Conservation (phyloP, 2,888 invertebrate genomes). For the Cephus spinipes region DNA sequence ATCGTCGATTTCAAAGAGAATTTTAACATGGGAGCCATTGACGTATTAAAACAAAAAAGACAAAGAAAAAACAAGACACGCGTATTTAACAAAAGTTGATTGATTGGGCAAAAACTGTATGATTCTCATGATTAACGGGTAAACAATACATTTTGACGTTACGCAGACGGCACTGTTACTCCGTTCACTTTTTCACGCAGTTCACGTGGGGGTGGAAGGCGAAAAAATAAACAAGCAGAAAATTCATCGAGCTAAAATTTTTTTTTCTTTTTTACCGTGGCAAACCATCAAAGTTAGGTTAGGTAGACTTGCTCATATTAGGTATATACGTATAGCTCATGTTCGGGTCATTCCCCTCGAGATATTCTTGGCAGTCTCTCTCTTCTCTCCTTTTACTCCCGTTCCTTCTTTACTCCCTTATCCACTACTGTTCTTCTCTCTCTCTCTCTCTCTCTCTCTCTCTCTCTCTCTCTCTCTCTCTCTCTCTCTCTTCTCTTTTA, state of each 20-base stretch:
- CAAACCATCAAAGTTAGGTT: not conserved
- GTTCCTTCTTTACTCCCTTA: slow-evolving; percentile 10
- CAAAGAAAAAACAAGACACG: not conserved
- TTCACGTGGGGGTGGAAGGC: no score
- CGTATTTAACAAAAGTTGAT: not conserved
- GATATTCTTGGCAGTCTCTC: slow-evolving; percentile 57
- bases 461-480: not conserved
- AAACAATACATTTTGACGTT: not conserved
- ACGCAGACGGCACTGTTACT: no score
- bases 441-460: no score
- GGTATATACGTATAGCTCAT: slow-evolving; percentile 37
- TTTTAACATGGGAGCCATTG: not conserved
- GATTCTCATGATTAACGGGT: not conserved
- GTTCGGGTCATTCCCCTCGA: slow-evolving; percentile 57
- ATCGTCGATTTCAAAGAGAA: not conserved
- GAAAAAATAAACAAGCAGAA: not conserved
- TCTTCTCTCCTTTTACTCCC: slow-evolving; percentile 32
- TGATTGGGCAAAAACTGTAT: not conserved
- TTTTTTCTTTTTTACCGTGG: not conserved
- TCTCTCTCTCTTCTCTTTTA: slow-evolving; percentile 4
- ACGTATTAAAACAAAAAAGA: no score
- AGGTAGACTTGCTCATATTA: not conserved
- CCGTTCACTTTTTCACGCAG: not conserved
- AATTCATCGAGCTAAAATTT: not conserved
- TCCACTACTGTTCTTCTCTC: slow-evolving; percentile 5